These are phyloP conservation scores for Onychostoma macrolepis DNA, from an alignment of 2,113 vertebrate genomes.

Conservation along the genomic window DNA sequence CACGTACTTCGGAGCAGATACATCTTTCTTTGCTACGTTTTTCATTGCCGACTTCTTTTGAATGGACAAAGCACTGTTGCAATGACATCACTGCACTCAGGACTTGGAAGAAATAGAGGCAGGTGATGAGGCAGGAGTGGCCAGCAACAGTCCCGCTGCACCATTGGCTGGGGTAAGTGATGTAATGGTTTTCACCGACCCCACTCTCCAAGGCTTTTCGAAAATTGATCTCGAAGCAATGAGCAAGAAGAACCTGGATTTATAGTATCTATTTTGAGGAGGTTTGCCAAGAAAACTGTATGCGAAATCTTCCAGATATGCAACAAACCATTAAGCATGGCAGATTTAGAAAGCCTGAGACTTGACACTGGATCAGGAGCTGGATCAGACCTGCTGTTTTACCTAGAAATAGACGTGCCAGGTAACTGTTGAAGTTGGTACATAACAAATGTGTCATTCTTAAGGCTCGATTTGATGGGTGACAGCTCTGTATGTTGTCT, in stretches of 20 bases:
- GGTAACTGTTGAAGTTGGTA: constrained; percentile 69
- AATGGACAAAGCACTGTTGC: constrained; percentile 50
- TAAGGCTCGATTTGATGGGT: neutral
- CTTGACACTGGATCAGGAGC: constrained; percentile 74
- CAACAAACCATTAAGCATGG: constrained; percentile 77
- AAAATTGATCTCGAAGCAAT: constrained; percentile 16
- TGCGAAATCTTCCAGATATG: constrained; percentile 68
- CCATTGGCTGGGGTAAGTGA: constrained; percentile 97
- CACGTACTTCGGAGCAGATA: neutral
- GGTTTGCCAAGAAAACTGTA: constrained; percentile 3
- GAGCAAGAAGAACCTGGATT: constrained; percentile 68
- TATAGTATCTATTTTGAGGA: neutral
- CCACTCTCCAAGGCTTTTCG: constrained; percentile 62
- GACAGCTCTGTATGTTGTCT: neutral
- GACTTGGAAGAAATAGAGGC: constrained; percentile 74
- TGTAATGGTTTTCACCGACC: constrained; percentile 88
- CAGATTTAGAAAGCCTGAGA: constrained; percentile 80
- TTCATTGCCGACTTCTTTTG: constrained; percentile 2
- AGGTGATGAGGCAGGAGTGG: constrained; percentile 83
- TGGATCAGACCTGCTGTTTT: constrained; percentile 83
- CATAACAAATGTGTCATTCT: neutral
- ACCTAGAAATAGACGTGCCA: constrained; percentile 87
- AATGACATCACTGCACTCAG: constrained; percentile 79
- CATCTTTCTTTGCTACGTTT: neutral
- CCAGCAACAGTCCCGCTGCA: constrained; percentile 86